Evolutionary conservation across 2,888 invertebrate species (phyloP).

Genomic region (Drosophila trichaetosa): DNA sequence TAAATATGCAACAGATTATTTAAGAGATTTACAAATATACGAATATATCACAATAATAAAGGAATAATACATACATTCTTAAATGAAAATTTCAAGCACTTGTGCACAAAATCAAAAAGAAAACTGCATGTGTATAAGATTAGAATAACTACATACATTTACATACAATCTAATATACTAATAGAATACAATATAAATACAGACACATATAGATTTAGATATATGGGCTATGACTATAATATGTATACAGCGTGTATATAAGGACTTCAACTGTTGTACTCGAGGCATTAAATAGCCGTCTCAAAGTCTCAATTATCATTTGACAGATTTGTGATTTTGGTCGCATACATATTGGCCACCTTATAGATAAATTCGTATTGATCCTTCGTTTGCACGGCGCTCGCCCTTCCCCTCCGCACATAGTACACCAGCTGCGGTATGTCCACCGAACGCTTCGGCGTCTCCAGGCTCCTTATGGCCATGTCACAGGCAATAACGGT

Average conservation of each 20-base stretch:
- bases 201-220: slow-evolving; percentile 13
- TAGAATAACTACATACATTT: slow-evolving; percentile 31
- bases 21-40: slow-evolving; percentile 72
- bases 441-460: slow-evolving; percentile 91
- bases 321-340: slow-evolving; percentile 91
- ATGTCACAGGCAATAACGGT: slow-evolving; percentile 94
- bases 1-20: slow-evolving; percentile 80
- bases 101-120: slow-evolving; percentile 41
- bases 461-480: slow-evolving; percentile 93
- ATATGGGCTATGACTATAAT: slow-evolving; percentile 53
- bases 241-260: slow-evolving; percentile 57
- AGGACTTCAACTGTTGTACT: slow-evolving; percentile 45
- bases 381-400: slow-evolving; percentile 95
- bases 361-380: slow-evolving; percentile 97
- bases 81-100: slow-evolving; percentile 72
- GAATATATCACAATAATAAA: slow-evolving; percentile 83
- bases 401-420: slow-evolving; percentile 94
- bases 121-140: slow-evolving; percentile 44
- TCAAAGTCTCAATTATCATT: slow-evolving; percentile 85
- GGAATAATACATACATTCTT: slow-evolving; percentile 81
- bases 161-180: slow-evolving; percentile 33
- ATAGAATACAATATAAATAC: slow-evolving; percentile 36
- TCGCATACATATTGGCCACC: slow-evolving; percentile 93
- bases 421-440: slow-evolving; percentile 94
- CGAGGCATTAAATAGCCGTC: slow-evolving; percentile 11